Evolutionary conservation across 2,113 vertebrate genomes (phyloP).

Genomic region (Poecilia latipinna): DNA sequence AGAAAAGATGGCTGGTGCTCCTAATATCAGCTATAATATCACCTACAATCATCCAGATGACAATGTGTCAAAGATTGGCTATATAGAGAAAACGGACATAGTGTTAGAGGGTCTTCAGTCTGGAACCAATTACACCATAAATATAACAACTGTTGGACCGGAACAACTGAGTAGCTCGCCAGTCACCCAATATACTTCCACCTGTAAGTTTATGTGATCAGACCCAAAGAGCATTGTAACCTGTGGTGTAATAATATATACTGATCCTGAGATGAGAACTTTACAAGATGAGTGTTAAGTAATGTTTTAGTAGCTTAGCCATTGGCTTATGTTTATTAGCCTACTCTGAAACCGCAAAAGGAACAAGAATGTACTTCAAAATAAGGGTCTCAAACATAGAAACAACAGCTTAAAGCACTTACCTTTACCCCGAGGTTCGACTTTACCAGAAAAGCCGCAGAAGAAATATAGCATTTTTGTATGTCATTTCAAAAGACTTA

Average conservation of each 20-base stretch:
- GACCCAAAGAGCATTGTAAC: neutral
- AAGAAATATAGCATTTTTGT: too few relatives aligned
- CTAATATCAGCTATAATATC: slow-evolving; percentile 40
- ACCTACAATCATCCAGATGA: neutral
- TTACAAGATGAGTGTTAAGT: too few relatives aligned
- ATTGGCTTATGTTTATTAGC: too few relatives aligned
- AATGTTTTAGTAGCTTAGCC: too few relatives aligned
- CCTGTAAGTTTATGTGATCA: slow-evolving; percentile 46
- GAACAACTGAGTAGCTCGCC: neutral
- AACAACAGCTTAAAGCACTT: too few relatives aligned
- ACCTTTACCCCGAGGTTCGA: too few relatives aligned
- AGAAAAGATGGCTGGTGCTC: slow-evolving; percentile 13
- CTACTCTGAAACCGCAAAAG: too few relatives aligned
- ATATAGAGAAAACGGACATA: neutral
- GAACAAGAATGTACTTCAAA: too few relatives aligned
- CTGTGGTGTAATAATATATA: neutral
- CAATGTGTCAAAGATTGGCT: fast-evolving
- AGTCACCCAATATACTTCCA: slow-evolving; percentile 12
- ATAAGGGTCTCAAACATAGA: too few relatives aligned
- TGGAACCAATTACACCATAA: slow-evolving; percentile 54
- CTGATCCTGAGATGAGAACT: too few relatives aligned
- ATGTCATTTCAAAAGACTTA: too few relatives aligned
- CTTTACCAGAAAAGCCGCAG: too few relatives aligned
- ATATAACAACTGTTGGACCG: slow-evolving; percentile 49
- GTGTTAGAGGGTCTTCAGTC: slow-evolving; percentile 29